Conservation (phyloP, 2,888 invertebrate species). For the Lapara coniferarum region DNA sequence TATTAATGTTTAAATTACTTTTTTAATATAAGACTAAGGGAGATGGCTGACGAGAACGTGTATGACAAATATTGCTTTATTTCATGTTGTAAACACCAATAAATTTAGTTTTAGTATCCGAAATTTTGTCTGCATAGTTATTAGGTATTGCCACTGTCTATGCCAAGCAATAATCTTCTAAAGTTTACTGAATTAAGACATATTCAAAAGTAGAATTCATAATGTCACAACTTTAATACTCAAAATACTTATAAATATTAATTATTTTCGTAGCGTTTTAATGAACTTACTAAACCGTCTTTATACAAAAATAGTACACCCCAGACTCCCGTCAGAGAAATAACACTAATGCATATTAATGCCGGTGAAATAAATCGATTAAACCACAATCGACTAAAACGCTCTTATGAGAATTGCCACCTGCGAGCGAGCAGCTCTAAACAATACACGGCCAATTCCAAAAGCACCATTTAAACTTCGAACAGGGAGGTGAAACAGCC, state of each 20-base stretch:
- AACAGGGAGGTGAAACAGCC: slow-evolving; percentile 34
- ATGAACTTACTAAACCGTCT: not conserved
- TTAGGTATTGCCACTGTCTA: no score
- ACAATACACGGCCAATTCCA: slow-evolving; percentile 29
- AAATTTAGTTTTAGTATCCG: no score
- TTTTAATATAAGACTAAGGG: not conserved
- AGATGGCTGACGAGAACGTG: no score
- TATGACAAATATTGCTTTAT: no score
- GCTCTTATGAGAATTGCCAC: slow-evolving; percentile 28
- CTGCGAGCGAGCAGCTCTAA: slow-evolving; percentile 23
- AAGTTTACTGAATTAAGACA: no score
- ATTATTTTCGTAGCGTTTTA: not conserved
- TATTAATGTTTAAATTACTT: not conserved
- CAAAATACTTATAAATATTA: no score
- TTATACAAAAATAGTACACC: no score
- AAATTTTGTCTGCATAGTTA: no score
- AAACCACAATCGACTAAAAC: slow-evolving; percentile 27
- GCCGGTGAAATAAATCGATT: slow-evolving; percentile 25
- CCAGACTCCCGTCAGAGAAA: slow-evolving; percentile 3
- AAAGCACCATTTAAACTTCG: slow-evolving; percentile 22
- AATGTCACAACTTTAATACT: no score
- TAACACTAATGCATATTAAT: slow-evolving; percentile 21
- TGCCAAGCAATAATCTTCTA: no score
- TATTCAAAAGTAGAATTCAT: no score
- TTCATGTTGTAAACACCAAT: no score